A percentile compares a stretch with the other conserved stretches of the same genome.
Conservation (phyloP, 2,888 invertebrate species). For the Phyto melanocephala region DNA sequence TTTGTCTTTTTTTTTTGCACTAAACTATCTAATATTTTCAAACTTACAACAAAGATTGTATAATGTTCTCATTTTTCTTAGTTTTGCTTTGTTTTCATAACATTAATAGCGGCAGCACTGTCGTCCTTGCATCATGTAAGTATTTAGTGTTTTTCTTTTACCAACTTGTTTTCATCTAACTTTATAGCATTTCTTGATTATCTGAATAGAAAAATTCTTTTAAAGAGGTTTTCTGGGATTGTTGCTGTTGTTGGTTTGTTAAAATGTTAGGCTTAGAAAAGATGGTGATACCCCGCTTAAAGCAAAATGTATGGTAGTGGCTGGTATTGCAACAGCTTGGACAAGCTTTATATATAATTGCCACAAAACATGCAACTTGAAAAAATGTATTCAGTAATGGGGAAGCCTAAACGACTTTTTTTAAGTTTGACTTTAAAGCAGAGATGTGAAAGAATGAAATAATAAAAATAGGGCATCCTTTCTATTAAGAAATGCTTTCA, state of each 20-base stretch:
- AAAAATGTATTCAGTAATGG: background rate
- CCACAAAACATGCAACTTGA: conserved; percentile 63
- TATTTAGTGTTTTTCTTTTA: background rate
- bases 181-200: conserved; percentile 53
- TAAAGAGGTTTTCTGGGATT: background rate
- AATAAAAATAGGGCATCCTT: no score
- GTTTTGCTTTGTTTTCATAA: background rate
- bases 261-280: conserved; percentile 8
- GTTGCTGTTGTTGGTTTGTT: background rate
- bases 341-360: conserved; percentile 64
- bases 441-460: conserved; percentile 6
- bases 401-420: background rate
- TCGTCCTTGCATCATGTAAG: conserved; percentile 18
- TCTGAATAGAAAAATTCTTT: conserved; percentile 30
- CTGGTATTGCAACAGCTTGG: conserved; percentile 44
- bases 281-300: conserved; percentile 27
- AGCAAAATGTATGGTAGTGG: conserved; percentile 5
- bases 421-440: background rate
- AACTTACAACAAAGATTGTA: conserved; percentile 6
- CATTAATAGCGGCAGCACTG: background rate
- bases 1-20: background rate
- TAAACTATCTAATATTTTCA: conserved; percentile 30
- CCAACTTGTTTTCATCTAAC: conserved; percentile 25
- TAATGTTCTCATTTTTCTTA: conserved; percentile 38
- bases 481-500: no score